Evolutionary conservation across 2,888 invertebrate species (phyloP).

Genomic region (Agrochola circellaris): DNA sequence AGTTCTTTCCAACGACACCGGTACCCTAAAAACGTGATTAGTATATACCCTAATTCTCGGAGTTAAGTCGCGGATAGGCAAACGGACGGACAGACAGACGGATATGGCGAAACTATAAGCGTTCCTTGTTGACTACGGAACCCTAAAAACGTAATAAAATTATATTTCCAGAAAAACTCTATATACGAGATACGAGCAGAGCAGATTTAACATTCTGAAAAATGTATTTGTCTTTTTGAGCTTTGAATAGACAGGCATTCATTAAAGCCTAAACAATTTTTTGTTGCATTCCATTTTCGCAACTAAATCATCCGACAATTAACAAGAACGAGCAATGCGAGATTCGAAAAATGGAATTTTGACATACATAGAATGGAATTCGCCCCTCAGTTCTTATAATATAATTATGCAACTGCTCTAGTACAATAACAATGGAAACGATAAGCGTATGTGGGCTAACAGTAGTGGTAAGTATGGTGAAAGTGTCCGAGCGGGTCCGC

Average conservation of each 20-base stretch:
- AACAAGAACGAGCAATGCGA: conserved; percentile 41
- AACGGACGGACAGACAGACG: no score
- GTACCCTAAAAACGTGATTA: no score
- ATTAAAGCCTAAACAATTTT: not conserved
- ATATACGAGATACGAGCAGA: not conserved
- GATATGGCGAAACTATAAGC: no score
- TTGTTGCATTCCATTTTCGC: conserved; percentile 24
- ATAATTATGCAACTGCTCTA: conserved; percentile 76
- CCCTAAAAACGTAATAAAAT: no score
- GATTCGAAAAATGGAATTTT: conserved; percentile 49
- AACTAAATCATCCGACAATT: conserved; percentile 33
- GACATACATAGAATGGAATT: conserved; percentile 60
- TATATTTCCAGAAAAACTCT: not conserved
- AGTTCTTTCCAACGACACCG: no score
- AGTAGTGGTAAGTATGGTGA: conserved; percentile 80
- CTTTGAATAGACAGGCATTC: not conserved
- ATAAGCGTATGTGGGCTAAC: conserved; percentile 82
- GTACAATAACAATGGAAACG: conserved; percentile 77
- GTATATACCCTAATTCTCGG: no score
- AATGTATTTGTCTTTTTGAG: not conserved
- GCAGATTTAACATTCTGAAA: not conserved
- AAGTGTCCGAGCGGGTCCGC: conserved; percentile 78
- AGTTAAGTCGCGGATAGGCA: no score
- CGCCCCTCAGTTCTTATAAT: conserved; percentile 60
- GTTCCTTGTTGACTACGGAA: no score